Conservation (phyloP, 2,113 vertebrate genomes). For the Strix aluco region DNA sequence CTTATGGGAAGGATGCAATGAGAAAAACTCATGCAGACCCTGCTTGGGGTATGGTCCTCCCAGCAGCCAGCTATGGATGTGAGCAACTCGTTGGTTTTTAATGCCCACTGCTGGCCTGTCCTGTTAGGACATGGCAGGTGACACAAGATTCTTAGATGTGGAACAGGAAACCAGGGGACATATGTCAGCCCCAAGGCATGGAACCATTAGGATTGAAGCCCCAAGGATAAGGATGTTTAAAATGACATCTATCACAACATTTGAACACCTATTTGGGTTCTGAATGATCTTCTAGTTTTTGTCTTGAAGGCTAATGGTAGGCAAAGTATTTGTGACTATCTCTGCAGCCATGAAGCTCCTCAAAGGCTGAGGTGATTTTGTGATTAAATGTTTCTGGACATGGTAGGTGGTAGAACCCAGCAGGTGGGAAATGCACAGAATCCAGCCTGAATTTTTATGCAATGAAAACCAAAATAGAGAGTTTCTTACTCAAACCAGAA, state of each 20-base stretch:
- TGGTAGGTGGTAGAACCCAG: background rate
- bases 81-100: background rate
- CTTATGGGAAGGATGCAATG: background rate
- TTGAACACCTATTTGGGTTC: background rate
- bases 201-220: background rate
- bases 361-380: background rate
- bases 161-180: background rate
- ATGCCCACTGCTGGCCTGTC: background rate
- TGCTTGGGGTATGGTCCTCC: background rate
- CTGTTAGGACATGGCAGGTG: background rate
- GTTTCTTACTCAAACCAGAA: background rate
- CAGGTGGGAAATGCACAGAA: background rate
- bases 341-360: background rate
- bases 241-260: background rate
- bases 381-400: background rate
- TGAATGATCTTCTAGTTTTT: background rate
- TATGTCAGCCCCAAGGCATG: background rate
- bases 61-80: fast-evolving
- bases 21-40: background rate
- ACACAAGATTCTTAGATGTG: background rate
- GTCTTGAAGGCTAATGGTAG: background rate
- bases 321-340: background rate
- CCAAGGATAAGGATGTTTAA: background rate
- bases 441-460: background rate
- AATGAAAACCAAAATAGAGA: background rate